Conservation (phyloP, 2,797 vertebrate species). For the Choloepus didactylus region DNA sequence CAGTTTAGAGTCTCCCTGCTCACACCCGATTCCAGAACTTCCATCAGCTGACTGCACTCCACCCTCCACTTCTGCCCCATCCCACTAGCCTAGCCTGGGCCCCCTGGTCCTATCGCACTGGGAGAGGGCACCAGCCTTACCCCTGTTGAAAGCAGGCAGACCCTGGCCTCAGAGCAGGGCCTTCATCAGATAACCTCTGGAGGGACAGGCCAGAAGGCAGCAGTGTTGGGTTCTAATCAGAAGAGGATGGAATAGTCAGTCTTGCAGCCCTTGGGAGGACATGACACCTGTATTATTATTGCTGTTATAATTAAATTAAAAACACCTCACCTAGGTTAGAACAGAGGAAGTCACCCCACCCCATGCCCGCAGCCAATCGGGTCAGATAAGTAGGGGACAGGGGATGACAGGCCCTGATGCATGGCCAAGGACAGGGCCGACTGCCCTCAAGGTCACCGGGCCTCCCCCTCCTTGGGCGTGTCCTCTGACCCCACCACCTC, state of each 20-base stretch:
- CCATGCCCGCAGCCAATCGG: neutral
- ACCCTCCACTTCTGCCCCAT: too few species aligned
- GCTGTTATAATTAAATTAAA: neutral
- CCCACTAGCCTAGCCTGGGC: neutral
- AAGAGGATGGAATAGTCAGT: neutral
- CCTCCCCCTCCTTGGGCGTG: slow-evolving; percentile 41
- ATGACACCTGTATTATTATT: neutral
- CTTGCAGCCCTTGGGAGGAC: neutral
- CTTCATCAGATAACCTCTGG: neutral
- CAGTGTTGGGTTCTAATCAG: neutral
- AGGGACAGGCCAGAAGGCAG: neutral
- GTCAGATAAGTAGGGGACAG: neutral
- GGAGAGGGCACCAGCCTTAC: neutral
- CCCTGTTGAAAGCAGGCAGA: neutral
- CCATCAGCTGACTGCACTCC: neutral
- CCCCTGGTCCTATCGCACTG: neutral
- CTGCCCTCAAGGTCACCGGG: slow-evolving; percentile 70
- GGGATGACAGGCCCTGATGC: neutral
- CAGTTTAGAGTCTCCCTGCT: neutral
- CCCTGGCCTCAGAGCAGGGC: neutral
- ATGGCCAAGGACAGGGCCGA: slow-evolving; percentile 12
- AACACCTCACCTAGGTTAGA: neutral
- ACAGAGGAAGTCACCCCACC: neutral
- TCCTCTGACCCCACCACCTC: slow-evolving; percentile 65
- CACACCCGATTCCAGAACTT: neutral